phyloP scores from a whole-genome alignment of 2,888 invertebrate species.

The Drosophila mettleri region DNA sequence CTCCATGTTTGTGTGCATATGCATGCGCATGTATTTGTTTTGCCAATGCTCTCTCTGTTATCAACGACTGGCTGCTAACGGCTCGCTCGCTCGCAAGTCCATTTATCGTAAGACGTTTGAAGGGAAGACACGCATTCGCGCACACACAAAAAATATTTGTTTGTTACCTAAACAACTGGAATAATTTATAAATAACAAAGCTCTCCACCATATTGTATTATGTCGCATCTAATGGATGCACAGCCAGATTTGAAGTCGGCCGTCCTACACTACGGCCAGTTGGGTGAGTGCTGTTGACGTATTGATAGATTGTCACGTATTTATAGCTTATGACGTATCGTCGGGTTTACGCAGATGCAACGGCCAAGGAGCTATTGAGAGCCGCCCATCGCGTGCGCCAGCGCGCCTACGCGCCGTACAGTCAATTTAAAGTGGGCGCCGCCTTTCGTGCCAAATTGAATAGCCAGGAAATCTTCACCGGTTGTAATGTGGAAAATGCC shows the following conservation, averaged over 20 bases:
- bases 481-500: conserved; percentile 96
- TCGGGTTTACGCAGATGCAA: conserved; percentile 49
- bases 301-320: background rate
- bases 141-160: conserved; percentile 33
- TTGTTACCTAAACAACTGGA: background rate
- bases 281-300: conserved; percentile 63
- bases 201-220: conserved; percentile 33
- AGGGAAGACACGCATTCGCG: conserved; percentile 45
- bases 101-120: conserved; percentile 67
- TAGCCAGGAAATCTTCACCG: conserved; percentile 89
- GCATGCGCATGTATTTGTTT: conserved; percentile 5
- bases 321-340: conserved; percentile 3
- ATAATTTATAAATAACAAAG: conserved; percentile 45
- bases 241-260: conserved; percentile 59
- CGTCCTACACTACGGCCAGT: conserved; percentile 60
- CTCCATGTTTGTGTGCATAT: background rate
- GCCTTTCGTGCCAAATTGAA: conserved; percentile 88
- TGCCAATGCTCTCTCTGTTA: conserved; percentile 16
- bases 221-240: conserved; percentile 61
- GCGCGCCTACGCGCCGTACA: conserved; percentile 92
- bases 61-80: conserved; percentile 13
- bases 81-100: conserved; percentile 54
- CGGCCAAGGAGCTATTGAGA: conserved; percentile 86
- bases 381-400: conserved; percentile 88
- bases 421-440: conserved; percentile 95